Conservation (phyloP, 1,140 invertebrate species). For the Leptopilina boulardi region DNA sequence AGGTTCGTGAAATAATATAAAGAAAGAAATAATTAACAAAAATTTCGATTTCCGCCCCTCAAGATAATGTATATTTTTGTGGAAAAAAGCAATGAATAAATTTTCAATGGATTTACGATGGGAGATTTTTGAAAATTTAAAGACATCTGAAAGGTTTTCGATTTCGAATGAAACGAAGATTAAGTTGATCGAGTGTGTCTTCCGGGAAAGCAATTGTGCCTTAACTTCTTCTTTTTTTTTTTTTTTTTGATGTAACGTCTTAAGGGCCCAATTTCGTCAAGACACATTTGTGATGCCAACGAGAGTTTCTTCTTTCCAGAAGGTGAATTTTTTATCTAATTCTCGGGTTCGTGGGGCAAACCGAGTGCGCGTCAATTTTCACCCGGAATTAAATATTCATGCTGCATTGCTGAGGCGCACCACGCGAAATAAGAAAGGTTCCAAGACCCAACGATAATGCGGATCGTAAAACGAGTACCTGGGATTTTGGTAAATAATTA, state of each 20-base stretch:
- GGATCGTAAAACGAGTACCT: constrained; percentile 15
- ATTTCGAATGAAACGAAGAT: neutral
- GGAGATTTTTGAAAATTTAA: constrained; percentile 3
- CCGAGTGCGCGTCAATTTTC: constrained; percentile 9
- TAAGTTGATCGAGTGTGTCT: neutral
- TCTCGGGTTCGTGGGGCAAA: neutral
- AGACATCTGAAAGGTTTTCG: neutral
- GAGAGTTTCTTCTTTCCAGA: constrained; percentile 11
- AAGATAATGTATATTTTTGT: too few relatives aligned
- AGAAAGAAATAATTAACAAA: too few relatives aligned
- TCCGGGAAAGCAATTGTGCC: neutral
- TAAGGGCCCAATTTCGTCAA: neutral
- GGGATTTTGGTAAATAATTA: constrained; percentile 11
- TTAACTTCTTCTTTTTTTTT: too few relatives aligned
- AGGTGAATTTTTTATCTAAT: constrained; percentile 26
- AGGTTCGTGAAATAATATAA: neutral
- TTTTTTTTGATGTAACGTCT: neutral
- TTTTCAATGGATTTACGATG: too few relatives aligned
- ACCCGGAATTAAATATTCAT: constrained; percentile 16
- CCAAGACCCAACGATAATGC: constrained; percentile 11
- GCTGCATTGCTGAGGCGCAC: neutral
- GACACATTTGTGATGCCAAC: neutral
- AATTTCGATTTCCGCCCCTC: too few relatives aligned
- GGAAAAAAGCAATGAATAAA: neutral
- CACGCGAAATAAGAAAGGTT: constrained; percentile 27